Conservation (phyloP, 1,140 invertebrate genomes). For the Cherax quadricarinatus region DNA sequence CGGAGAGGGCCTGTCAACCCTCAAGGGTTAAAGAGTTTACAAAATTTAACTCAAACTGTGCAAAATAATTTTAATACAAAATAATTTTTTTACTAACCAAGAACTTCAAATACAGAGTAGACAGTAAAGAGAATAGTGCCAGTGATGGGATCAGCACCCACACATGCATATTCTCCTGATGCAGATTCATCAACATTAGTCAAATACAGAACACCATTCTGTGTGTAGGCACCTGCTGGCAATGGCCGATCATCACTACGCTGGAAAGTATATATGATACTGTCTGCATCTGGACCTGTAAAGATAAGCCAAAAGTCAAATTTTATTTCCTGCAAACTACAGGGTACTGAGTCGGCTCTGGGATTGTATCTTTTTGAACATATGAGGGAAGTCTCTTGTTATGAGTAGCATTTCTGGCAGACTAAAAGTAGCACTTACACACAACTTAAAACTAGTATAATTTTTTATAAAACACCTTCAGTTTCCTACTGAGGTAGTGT, state of each 20-base stretch:
- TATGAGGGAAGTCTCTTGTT: not conserved
- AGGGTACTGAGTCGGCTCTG: too few relatives aligned
- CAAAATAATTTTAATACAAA: too few relatives aligned
- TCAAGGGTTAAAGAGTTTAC: too few relatives aligned
- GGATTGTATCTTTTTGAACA: not conserved
- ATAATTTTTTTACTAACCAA: conserved; percentile 78
- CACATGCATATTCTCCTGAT: conserved; percentile 88
- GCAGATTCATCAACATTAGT: conserved; percentile 82
- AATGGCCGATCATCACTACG: conserved; percentile 81
- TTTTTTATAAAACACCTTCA: too few relatives aligned
- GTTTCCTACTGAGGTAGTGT: too few relatives aligned
- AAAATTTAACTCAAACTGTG: too few relatives aligned
- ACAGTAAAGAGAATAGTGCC: conserved; percentile 77
- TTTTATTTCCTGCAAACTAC: not conserved
- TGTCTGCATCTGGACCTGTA: conserved; percentile 2
- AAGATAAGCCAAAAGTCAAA: not conserved
- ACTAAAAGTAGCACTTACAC: too few relatives aligned
- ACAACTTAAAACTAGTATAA: too few relatives aligned
- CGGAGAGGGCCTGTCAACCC: too few relatives aligned
- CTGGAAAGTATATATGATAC: conserved; percentile 79
- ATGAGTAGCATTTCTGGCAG: not conserved
- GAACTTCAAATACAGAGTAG: conserved; percentile 79
- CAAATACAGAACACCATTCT: conserved; percentile 82
- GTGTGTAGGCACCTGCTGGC: conserved; percentile 80
- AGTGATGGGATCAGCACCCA: conserved; percentile 78